Base-by-base conservation (phyloP, 1,140 invertebrate genomes). In the Caenorhabditis latens region DNA sequence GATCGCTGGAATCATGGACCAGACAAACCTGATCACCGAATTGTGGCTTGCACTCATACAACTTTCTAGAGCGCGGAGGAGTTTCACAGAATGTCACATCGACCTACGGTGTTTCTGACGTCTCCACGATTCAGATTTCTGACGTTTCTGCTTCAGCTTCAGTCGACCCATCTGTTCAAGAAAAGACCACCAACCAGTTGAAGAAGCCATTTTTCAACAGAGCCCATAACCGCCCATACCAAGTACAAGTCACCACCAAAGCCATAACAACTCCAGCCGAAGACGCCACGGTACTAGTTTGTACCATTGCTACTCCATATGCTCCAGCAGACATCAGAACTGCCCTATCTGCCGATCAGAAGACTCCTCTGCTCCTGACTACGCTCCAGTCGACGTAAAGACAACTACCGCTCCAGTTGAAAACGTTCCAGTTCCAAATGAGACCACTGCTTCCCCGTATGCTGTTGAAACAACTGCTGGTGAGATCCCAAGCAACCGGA, bases 1-100 rank as follows among this genome's bases (percentile, higher is more conserved):
- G 19, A 71, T 71, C 43, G n/a, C 65, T 6, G 46, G 65, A 71
- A 46, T 71, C 14, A 71, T 71, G 65, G 43, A 71, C 24, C 65
- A 40, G 46, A 14, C 65, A 11, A 46, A 43, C 24, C 65, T 71
- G n/a, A 71, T 71, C 65, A 13, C 8, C 65, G 65, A n/a, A 71
- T 71, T 32, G 42, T 71, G 16, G 65, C 65, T n/a, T 71, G 65
- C 16, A 71, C 46, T 46, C 40, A 0, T 71, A 71, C 65, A 71
- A 71, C 14, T 40, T 71, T n/a, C 65, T 42, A 46, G 40, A 71
- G 42, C 46, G 65, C 16, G 19, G 65, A 19, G 43, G 65, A 71
- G 65, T 71, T 46, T 42, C 65, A 71, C 65, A 43, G 19, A 42
- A 71, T 46, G 43, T 43, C 6, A 16, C 65, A 16, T 71, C 65